These are phyloP conservation scores for Palaemon carinicauda DNA, from an alignment of 1,140 invertebrate species.

Conservation along the genomic window DNA sequence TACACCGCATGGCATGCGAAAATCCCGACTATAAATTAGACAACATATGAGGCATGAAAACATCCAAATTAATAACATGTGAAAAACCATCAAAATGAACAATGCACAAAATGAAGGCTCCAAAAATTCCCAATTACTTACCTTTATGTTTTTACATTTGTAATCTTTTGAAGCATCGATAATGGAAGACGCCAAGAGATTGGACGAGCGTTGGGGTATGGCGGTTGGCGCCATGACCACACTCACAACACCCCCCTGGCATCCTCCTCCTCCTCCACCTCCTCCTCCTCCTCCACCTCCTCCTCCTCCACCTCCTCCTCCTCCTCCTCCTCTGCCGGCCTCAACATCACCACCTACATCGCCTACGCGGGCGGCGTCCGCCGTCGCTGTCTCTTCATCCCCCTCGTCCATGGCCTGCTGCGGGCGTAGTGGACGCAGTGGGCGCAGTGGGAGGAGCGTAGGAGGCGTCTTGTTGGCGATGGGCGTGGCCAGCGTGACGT, in stretches of 20 bases:
- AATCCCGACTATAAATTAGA: not conserved
- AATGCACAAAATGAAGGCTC: no score
- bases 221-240: not conserved
- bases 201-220: not conserved
- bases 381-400: conserved; percentile 30
- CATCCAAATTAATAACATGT: not conserved
- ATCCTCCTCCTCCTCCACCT: not conserved
- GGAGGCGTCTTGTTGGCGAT: conserved; percentile 37
- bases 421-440: conserved; percentile 47
- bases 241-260: not conserved
- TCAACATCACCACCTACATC: not conserved
- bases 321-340: not conserved
- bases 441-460: conserved; percentile 48
- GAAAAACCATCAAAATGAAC: not conserved
- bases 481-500: conserved; percentile 23
- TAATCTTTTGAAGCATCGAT: not conserved
- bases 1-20: no score
- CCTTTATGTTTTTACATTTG: not conserved
- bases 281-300: not conserved
- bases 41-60: not conserved
- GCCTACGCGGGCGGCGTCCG: not conserved
- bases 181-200: not conserved
- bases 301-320: not conserved
- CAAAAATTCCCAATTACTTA: no score
- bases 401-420: conserved; percentile 58